Evolutionary conservation across 2,113 vertebrate species (phyloP).

Genomic region (Sylvietta virens): DNA sequence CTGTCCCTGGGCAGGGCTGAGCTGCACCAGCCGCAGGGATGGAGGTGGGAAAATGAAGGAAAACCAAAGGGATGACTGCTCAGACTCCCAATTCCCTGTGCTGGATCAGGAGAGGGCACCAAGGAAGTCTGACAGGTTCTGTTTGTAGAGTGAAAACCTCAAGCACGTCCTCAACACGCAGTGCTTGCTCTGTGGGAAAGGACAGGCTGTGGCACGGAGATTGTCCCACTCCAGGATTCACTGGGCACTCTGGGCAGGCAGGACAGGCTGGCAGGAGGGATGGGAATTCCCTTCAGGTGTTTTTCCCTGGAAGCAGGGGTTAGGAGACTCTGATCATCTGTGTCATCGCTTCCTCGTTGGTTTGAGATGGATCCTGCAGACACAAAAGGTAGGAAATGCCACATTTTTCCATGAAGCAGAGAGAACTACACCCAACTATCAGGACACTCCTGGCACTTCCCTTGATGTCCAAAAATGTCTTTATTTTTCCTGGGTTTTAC

Average conservation of each 20-base stretch:
- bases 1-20: neutral
- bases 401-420: neutral
- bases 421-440: neutral
- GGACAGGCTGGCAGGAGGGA: slow-evolving; percentile 46
- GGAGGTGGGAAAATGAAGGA: neutral
- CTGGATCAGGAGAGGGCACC: neutral
- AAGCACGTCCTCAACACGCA: slow-evolving; percentile 39
- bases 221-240: slow-evolving; percentile 48
- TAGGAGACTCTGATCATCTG: slow-evolving; percentile 95
- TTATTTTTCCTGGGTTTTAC: neutral
- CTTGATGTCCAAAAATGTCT: neutral
- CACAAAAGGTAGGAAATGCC: slow-evolving; percentile 6
- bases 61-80: neutral
- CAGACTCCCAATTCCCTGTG: neutral
- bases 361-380: slow-evolving; percentile 81
- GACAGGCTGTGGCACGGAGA: slow-evolving; percentile 39
- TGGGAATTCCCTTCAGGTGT: slow-evolving; percentile 2
- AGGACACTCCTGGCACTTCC: neutral
- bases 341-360: slow-evolving; percentile 87
- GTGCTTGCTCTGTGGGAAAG: slow-evolving; percentile 63
- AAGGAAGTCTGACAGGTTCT: slow-evolving; percentile 13
- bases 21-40: neutral
- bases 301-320: slow-evolving; percentile 36
- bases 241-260: slow-evolving; percentile 43
- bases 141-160: slow-evolving; percentile 41